A percentile compares a stretch with the other conserved stretches of the same genome.
Conservation (phyloP, 1,140 invertebrate genomes). For the Atta texana region DNA sequence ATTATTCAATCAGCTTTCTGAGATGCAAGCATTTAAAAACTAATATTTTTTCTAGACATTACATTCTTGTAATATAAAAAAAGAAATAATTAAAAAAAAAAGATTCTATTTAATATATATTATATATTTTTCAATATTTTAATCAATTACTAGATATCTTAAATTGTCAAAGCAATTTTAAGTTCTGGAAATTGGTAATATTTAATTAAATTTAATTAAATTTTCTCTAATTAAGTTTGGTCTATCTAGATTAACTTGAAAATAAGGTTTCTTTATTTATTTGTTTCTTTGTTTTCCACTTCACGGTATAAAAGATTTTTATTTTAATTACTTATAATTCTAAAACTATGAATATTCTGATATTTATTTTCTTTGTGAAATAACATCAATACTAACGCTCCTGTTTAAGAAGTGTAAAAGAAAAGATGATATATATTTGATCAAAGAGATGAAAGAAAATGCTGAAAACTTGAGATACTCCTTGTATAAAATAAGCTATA, state of each 20-base stretch:
- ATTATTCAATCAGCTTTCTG: not conserved
- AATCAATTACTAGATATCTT: not conserved
- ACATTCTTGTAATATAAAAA: not conserved
- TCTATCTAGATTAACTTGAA: not conserved
- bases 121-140: not conserved
- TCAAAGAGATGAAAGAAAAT: constrained; percentile 13
- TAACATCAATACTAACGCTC: not conserved
- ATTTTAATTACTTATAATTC: not conserved
- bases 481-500: not conserved
- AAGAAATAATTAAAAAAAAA: not conserved
- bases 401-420: constrained; percentile 14
- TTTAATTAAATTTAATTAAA: constrained; percentile 14
- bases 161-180: not conserved
- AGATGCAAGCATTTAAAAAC: not conserved
- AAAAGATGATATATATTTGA: not conserved
- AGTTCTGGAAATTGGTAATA: not conserved
- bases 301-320: not conserved
- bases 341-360: not conserved
- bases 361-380: not conserved
- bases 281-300: not conserved
- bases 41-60: not conserved
- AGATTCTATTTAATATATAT: constrained; percentile 2
- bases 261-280: not conserved
- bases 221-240: not conserved
- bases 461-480: not conserved